Base-by-base conservation (phyloP, 2,888 invertebrate genomes). In the Hemithea aestivaria region DNA sequence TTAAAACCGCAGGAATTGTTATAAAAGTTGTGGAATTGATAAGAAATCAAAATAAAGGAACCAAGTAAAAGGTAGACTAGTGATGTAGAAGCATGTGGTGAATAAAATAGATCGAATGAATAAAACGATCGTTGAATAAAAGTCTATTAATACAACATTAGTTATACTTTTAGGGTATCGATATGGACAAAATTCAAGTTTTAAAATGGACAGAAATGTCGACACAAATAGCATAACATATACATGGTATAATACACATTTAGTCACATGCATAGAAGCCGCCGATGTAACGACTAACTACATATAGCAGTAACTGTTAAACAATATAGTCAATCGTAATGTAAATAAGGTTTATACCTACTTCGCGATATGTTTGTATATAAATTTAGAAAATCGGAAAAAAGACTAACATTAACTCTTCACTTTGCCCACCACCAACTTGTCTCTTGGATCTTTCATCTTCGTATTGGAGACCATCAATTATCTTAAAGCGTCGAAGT, bases 21-120 rank as follows among this genome's bases (percentile, higher is more conserved):
- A 54, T 2, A 62, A 61, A n/a, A 64, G 69, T 67, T 56, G 57
- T 66, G 83, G 80, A 83, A 84, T 83, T 84, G 83, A 83, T 37
- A 34, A 32, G 42, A 44, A 72, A 61, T 50, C 58, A 63, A 37
- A 33, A 67, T 66, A 72, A 76, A 71, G 66, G 81, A 80, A 82
- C 82, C 81, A 83, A 81, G 44, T 53, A 50, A 53, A 70, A 9
- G 58, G 66, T 71, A 73, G 56, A 64, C 48, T 50, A 50, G 48
- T 25, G 10, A 42, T 31, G 21, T 51, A 48, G 36, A 45, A 27
- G 23, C 39, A 20, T 31, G 32, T 16, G 20, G 34, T n/a, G 21
- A 45, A 34, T 40, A 27, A 37, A 27, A 27, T 38, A 35, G 25
- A 34, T 21, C 12, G 22, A 16, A 37, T 10, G 20, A 23, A 34